phyloP scores from a whole-genome alignment of 2,888 invertebrate genomes.

The Ichneumoninae sp. region DNA sequence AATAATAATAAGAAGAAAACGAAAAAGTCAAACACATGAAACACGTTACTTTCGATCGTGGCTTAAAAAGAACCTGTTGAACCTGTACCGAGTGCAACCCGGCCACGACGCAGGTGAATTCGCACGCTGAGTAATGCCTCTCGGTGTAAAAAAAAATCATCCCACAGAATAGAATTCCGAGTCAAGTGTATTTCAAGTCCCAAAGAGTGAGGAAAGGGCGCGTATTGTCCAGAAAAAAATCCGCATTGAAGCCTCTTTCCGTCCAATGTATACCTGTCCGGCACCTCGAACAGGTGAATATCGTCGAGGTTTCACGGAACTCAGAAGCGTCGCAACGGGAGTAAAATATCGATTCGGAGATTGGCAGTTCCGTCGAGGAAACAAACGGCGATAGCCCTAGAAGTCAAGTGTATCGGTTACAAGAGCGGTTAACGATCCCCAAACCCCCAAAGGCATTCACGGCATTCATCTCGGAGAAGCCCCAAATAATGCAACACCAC shows the following conservation, averaged over 20 bases:
- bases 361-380: neutral
- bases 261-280: conserved; percentile 15
- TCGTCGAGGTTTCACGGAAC: conserved; percentile 29
- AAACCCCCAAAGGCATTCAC: conserved; percentile 6
- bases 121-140: neutral
- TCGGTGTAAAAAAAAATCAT: neutral
- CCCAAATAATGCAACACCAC: conserved; percentile 30
- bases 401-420: conserved; percentile 59
- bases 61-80: neutral
- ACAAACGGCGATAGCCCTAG: conserved; percentile 43
- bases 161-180: neutral
- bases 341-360: neutral
- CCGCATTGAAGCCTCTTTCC: conserved; percentile 23
- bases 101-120: neutral
- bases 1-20: neutral
- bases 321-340: conserved; percentile 8
- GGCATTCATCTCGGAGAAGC: conserved; percentile 7
- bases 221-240: conserved; percentile 32
- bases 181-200: conserved; percentile 25
- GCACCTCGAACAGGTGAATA: conserved; percentile 47
- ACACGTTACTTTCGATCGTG: neutral
- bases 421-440: conserved; percentile 29
- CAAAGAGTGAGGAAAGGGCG: conserved; percentile 27
- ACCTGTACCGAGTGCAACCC: neutral
- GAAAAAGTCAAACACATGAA: neutral